Conservation (phyloP, 1,140 invertebrate species). For the Papilio machaon region DNA sequence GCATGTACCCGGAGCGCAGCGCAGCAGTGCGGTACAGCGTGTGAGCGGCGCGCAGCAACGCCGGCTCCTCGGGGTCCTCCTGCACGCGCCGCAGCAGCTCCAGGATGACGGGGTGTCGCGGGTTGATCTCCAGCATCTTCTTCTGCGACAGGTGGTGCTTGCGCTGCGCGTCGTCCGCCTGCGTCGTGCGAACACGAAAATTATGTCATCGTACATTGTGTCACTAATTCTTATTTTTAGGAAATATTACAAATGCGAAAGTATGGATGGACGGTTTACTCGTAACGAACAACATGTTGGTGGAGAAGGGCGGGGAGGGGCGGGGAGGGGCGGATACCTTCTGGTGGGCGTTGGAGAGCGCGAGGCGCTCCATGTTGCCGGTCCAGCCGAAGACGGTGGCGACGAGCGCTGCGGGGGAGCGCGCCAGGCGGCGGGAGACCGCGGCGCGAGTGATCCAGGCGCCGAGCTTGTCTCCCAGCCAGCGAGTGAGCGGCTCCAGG, state of each 20-base stretch:
- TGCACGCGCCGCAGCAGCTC: conserved; percentile 94
- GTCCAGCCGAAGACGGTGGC: conserved; percentile 99
- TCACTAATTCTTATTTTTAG: no score
- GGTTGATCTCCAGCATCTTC: conserved; percentile 99
- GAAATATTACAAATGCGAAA: no score
- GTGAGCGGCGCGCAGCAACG: conserved; percentile 92
- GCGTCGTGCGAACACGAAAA: neutral
- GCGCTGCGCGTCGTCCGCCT: conserved; percentile 93
- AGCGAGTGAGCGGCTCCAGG: conserved; percentile 96
- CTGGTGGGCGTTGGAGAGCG: conserved; percentile 97
- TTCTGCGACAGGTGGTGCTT: conserved; percentile 97
- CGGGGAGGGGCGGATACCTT: conserved; percentile 80
- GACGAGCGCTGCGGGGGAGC: conserved; percentile 98
- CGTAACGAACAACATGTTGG: no score
- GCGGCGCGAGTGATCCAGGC: conserved; percentile 92
- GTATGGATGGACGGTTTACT: no score
- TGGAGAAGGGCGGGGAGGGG: no score
- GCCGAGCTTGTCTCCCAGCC: conserved; percentile 94
- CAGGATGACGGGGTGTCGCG: conserved; percentile 96
- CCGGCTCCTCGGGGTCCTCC: conserved; percentile 89
- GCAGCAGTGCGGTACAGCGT: conserved; percentile 98
- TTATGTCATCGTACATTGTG: no score
- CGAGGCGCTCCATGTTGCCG: conserved; percentile 99
- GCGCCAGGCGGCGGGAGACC: conserved; percentile 94
- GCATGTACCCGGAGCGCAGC: conserved; percentile 83